phyloP scores from a whole-genome alignment of 2,113 vertebrate genomes.

The human (Homo sapiens) region GRCh38 chr11:19216001-19216500 shows the following conservation, averaged over 20 bases:
- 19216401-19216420: too few relatives aligned
- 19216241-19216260: not conserved
- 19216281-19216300: not conserved
- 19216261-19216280: not conserved
- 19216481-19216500: too few relatives aligned
- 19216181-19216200: not conserved
- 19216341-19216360: too few relatives aligned
- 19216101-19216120: not conserved
- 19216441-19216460: too few relatives aligned
- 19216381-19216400: too few relatives aligned
- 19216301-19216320: not conserved
- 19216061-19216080: not conserved
- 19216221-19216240: not conserved
- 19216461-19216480: too few relatives aligned
- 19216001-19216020: not conserved
- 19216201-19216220: not conserved
- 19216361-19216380: too few relatives aligned
- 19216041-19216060: not conserved
- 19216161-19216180: not conserved
- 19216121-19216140: not conserved
- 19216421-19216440: too few relatives aligned
- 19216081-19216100: not conserved
- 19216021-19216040: not conserved
- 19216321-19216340: not conserved
- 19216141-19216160: not conserved